Evolutionary conservation across 2,113 vertebrate species (phyloP).

Genomic region (Heterotilapia buettikoferi): DNA sequence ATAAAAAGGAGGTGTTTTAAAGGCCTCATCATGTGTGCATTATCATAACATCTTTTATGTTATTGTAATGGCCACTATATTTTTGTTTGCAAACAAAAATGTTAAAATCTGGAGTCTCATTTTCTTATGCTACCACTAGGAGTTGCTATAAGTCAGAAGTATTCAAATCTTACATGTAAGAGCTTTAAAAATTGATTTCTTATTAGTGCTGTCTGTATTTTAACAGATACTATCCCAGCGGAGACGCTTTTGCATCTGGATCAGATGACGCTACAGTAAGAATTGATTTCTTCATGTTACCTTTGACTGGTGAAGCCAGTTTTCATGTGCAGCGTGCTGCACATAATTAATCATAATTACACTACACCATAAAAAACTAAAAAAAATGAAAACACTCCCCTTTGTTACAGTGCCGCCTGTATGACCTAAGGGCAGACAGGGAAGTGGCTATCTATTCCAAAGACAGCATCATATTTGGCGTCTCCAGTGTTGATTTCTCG

Average conservation of each 20-base stretch:
- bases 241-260: constrained; percentile 97
- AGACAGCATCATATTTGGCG: constrained; percentile 98
- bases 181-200: neutral
- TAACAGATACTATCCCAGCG: constrained; percentile 93
- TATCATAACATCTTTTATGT: neutral
- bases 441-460: constrained; percentile 99
- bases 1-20: neutral
- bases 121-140: neutral
- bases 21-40: neutral
- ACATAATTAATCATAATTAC: neutral
- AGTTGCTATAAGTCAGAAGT: neutral
- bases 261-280: constrained; percentile 96
- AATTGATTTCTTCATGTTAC: constrained; percentile 8
- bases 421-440: constrained; percentile 94
- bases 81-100: neutral
- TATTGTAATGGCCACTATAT: neutral
- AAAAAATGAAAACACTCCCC: neutral
- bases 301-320: neutral
- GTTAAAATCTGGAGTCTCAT: neutral
- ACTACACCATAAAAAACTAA: neutral
- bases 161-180: neutral
- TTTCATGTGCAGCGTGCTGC: neutral
- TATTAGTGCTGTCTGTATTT: neutral
- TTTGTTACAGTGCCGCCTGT: constrained; percentile 87
- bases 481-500: constrained; percentile 97